Conservation (phyloP, 1,140 invertebrate species). For the Lutraria rhynchaena region DNA sequence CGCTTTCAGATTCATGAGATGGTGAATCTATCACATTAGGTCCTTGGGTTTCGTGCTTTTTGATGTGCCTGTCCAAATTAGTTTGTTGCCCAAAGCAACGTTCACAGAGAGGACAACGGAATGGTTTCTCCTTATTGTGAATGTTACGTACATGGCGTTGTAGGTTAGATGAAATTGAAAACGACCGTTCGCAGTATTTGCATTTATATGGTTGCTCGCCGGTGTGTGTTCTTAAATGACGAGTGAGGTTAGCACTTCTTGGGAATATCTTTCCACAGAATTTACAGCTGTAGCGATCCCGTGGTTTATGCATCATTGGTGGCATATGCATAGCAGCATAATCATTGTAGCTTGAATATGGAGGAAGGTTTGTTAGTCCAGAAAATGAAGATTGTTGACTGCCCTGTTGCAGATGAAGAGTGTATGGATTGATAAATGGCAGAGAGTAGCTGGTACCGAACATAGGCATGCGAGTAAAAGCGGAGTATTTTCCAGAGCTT, state of each 20-base stretch:
- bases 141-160: constrained; percentile 99
- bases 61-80: constrained; percentile 96
- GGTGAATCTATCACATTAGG: constrained; percentile 88
- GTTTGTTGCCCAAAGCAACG: constrained; percentile 99
- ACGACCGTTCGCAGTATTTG: constrained; percentile 98
- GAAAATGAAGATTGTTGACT: constrained; percentile 2
- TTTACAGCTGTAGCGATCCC: constrained; percentile 97
- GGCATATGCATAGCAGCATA: constrained; percentile 61
- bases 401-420: constrained; percentile 63
- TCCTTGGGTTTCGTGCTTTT: constrained; percentile 93
- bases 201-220: constrained; percentile 98
- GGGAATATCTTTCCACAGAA: constrained; percentile 98
- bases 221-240: constrained; percentile 97
- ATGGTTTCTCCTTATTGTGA: constrained; percentile 95
- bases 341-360: constrained; percentile 63
- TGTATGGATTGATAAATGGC: constrained; percentile 42
- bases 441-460: constrained; percentile 17
- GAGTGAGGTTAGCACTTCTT: constrained; percentile 96
- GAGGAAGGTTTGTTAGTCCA: constrained; percentile 58
- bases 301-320: constrained; percentile 83
- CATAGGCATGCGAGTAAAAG: constrained; percentile 24
- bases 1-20: constrained; percentile 86
- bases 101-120: constrained; percentile 89
- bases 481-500: not conserved
- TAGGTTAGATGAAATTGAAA: constrained; percentile 99